phyloP scores from a whole-genome alignment of 2,797 vertebrate genomes.

The Myiotriccus ornatus region DNA sequence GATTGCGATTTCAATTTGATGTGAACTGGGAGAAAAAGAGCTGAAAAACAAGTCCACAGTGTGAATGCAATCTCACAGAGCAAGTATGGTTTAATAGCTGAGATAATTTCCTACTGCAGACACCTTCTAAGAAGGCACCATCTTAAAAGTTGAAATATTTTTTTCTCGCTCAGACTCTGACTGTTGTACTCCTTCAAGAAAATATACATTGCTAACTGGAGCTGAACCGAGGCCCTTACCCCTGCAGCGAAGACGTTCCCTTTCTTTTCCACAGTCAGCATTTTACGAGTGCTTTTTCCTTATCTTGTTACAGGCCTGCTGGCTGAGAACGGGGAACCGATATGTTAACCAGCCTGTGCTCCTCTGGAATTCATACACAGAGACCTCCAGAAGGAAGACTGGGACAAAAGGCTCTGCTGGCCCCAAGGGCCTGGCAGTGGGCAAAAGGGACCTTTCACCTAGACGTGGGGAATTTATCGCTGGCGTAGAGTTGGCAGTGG shows the following conservation, averaged over 20 bases:
- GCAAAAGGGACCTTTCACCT: background rate
- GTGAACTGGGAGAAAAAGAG: background rate
- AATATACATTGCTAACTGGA: background rate
- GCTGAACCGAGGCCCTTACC: background rate
- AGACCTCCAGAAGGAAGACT: background rate
- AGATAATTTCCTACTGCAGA: background rate
- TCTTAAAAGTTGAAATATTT: background rate
- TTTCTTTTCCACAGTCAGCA: background rate
- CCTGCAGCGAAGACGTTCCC: background rate
- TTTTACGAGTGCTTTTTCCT: background rate
- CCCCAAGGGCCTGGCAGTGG: background rate
- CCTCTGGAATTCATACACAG: background rate
- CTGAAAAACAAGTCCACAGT: background rate
- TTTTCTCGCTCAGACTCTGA: background rate
- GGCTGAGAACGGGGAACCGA: background rate
- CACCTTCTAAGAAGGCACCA: background rate
- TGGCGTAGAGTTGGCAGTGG: background rate
- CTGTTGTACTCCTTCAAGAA: background rate
- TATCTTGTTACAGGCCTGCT: background rate
- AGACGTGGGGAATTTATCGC: background rate
- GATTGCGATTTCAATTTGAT: background rate
- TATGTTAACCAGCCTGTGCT: background rate
- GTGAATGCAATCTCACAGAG: background rate
- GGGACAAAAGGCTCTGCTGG: background rate
- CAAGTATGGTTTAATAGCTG: background rate